Evolutionary conservation across 2,888 invertebrate species (phyloP).

Genomic region (Trissoscelio sp.): DNA sequence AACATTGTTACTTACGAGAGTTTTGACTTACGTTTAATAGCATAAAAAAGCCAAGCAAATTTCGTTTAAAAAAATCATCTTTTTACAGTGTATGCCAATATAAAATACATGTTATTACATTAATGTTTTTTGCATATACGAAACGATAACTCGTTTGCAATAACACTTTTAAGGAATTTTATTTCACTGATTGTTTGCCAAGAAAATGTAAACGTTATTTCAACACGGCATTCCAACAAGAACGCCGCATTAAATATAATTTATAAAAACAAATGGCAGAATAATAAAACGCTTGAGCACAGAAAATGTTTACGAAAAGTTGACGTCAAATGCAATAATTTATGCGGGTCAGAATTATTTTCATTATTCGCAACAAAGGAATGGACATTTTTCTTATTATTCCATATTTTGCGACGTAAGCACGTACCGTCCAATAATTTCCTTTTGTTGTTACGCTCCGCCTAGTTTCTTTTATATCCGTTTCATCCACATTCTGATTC

Average conservation of each 20-base stretch:
- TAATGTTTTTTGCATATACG: not conserved
- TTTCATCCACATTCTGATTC: constrained; percentile 31
- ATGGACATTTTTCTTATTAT: constrained; percentile 77
- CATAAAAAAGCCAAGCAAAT: constrained; percentile 31
- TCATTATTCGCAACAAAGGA: constrained; percentile 68
- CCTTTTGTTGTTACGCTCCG: constrained; percentile 52
- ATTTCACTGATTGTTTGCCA: not conserved
- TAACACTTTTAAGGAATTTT: constrained; percentile 13
- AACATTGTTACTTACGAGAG: constrained; percentile 64
- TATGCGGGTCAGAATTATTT: constrained; percentile 63
- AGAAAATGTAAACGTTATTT: constrained; percentile 18
- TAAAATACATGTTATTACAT: not conserved
- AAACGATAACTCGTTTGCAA: constrained; percentile 27
- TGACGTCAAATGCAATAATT: constrained; percentile 53
- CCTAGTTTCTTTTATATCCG: constrained; percentile 38
- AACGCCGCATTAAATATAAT: constrained; percentile 15
- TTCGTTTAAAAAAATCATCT: constrained; percentile 20
- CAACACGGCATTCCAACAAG: constrained; percentile 26
- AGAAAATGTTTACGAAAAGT: constrained; percentile 45
- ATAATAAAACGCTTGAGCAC: constrained; percentile 18
- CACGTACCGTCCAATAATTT: constrained; percentile 79
- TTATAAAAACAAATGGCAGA: constrained; percentile 42
- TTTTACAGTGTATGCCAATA: not conserved
- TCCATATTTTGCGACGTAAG: constrained; percentile 80
- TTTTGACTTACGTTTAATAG: constrained; percentile 53